Evolutionary conservation across 2,113 vertebrate genomes (phyloP).

Genomic region (Callospermophilus lateralis): DNA sequence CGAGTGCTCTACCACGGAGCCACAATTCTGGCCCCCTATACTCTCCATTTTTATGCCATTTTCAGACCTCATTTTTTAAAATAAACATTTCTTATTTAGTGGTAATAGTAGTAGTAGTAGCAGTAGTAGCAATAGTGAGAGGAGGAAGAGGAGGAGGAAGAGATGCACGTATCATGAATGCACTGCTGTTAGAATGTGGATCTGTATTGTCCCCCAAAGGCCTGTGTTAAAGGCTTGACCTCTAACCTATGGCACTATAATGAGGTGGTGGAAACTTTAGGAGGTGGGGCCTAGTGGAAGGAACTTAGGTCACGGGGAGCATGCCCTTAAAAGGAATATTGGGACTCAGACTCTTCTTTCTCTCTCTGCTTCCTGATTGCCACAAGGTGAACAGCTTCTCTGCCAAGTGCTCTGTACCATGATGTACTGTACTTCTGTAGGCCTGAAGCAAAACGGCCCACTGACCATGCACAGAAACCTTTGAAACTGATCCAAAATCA

Average conservation of each 20-base stretch:
- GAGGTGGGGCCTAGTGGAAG: not conserved
- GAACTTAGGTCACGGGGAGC: not conserved
- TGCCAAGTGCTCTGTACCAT: not conserved
- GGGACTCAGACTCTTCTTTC: not conserved
- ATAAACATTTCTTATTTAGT: not conserved
- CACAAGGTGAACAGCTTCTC: not conserved
- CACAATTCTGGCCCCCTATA: no score
- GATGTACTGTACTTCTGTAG: not conserved
- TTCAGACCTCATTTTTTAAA: not conserved
- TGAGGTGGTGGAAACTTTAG: not conserved
- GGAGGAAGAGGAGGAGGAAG: no score
- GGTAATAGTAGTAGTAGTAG: not conserved
- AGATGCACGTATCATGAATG: not conserved
- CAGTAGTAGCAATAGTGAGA: no score
- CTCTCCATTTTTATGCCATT: not conserved
- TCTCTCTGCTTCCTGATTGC: not conserved
- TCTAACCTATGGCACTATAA: no score
- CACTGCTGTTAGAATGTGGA: no score
- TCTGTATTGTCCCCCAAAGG: not conserved
- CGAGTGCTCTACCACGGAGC: no score
- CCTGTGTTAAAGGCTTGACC: not conserved
- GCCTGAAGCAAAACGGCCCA: not conserved
- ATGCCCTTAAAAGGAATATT: not conserved
- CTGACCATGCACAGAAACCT: not conserved
- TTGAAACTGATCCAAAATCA: not conserved